Evolutionary conservation across 2,797 vertebrate genomes (phyloP).

Genomic region (Taeniopygia guttata): DNA sequence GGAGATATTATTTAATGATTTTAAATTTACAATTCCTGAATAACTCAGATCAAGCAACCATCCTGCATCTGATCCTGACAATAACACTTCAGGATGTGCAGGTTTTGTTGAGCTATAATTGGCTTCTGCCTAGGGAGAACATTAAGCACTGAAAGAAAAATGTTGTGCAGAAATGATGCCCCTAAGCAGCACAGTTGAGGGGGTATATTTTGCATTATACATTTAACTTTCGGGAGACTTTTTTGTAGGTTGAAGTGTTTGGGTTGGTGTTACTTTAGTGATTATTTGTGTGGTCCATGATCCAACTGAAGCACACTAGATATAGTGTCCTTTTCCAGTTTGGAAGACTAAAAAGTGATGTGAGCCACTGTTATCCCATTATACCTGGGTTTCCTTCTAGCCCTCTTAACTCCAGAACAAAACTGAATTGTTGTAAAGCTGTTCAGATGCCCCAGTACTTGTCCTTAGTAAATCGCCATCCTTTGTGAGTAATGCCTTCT

Average conservation of each 20-base stretch:
- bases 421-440: background rate
- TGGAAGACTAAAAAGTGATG: background rate
- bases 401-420: background rate
- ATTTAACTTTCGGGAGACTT: background rate
- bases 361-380: background rate
- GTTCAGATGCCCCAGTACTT: background rate
- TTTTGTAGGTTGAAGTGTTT: background rate
- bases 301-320: background rate
- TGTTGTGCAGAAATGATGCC: background rate
- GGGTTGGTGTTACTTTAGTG: background rate
- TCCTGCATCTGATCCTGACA: background rate
- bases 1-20: background rate
- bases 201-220: background rate
- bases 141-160: background rate
- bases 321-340: accelerated
- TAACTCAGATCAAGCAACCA: background rate
- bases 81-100: background rate
- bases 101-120: background rate
- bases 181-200: background rate
- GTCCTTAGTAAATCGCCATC: accelerated
- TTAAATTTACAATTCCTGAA: background rate
- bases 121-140: background rate
- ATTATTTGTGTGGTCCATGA: background rate
- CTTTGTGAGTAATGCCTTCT: background rate
- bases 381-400: background rate